A percentile compares a stretch with the other conserved stretches of the same genome.
Evolutionary conservation across 2,888 invertebrate genomes (phyloP).

Genomic region (Scelioninae gen. 2): DNA sequence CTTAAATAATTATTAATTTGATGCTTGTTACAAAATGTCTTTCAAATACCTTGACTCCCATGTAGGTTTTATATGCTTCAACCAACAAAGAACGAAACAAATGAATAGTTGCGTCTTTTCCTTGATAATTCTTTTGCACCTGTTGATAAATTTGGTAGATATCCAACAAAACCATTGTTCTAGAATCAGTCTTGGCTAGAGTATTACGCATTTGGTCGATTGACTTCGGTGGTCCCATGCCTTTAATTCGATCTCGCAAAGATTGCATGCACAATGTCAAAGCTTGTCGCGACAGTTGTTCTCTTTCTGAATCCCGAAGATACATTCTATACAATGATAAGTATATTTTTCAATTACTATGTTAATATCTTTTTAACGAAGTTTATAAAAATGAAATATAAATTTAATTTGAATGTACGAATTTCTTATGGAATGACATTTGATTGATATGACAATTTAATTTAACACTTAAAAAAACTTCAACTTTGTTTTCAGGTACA

Average conservation of each 20-base stretch:
- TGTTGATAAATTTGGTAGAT: constrained; percentile 83
- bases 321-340: constrained; percentile 80
- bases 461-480: no score
- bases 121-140: constrained; percentile 80
- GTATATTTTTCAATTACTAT: no score
- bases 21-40: no score
- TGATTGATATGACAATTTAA: no score
- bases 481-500: no score
- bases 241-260: constrained; percentile 80
- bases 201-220: constrained; percentile 63
- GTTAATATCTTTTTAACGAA: no score
- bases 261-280: constrained; percentile 84
- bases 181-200: constrained; percentile 69
- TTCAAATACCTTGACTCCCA: constrained; percentile 77
- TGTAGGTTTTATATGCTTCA: constrained; percentile 83
- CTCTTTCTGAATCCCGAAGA: constrained; percentile 89
- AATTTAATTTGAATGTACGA: no score
- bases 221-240: constrained; percentile 69
- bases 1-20: no score
- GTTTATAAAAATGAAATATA: no score
- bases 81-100: constrained; percentile 80
- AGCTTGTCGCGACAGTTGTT: constrained; percentile 87
- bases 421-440: no score
- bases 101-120: constrained; percentile 77
- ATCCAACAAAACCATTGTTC: constrained; percentile 77